phyloP scores from a whole-genome alignment of 2,113 vertebrate species.

The Apteryx mantelli region DNA sequence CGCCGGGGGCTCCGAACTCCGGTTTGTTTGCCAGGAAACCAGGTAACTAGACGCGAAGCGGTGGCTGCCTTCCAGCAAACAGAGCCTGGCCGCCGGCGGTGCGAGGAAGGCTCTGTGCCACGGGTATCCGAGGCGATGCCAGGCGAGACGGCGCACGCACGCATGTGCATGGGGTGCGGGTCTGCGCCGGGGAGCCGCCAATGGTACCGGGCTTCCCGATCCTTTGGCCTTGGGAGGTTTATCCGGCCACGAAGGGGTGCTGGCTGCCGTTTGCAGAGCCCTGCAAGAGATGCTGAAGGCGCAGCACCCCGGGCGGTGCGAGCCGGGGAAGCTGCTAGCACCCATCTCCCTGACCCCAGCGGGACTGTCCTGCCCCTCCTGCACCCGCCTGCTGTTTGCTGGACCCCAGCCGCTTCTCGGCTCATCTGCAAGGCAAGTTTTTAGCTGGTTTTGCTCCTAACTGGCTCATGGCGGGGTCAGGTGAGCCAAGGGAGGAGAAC shows the following conservation, averaged over 20 bases:
- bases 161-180: too few species aligned
- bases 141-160: accelerated
- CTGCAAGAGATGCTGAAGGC: background rate
- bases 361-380: background rate
- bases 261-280: background rate
- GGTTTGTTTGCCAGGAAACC: slow-evolving; percentile 68
- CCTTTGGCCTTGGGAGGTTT: background rate
- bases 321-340: background rate
- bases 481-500: background rate
- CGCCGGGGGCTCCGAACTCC: background rate
- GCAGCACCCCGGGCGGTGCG: too few species aligned
- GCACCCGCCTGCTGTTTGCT: background rate
- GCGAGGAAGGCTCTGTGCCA: background rate
- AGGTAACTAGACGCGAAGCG: slow-evolving; percentile 35
- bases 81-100: background rate
- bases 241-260: too few species aligned
- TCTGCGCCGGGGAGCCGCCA: accelerated
- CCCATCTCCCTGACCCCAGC: accelerated
- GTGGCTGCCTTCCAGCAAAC: background rate
- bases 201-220: background rate
- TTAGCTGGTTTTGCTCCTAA: background rate
- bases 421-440: background rate
- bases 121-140: background rate
- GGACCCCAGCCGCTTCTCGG: background rate
- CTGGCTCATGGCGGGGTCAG: too few species aligned